Evolutionary conservation across 2,888 invertebrate genomes (phyloP), one percentile per base, ranked within the genome.

Genomic region (Alloplasta piceator): DNA sequence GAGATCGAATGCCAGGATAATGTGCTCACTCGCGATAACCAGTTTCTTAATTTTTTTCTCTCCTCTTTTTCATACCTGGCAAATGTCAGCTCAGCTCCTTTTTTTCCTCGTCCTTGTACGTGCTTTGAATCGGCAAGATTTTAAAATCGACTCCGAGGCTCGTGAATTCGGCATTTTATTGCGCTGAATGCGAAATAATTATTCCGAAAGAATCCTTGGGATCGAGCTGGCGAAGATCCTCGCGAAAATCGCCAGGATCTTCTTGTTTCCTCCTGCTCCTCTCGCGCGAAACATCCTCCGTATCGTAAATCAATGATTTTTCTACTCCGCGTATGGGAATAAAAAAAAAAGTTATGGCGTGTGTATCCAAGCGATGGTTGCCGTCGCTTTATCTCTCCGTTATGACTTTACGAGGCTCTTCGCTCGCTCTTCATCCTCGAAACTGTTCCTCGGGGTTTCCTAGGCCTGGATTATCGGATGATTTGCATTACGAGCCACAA

Each of bases 1-100:
- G 50, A 64, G 73, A 73, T 72, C 66, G 52, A 61, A 61, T 43
- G 56, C 56, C 60, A 64, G 52, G 56, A 80, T 73, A 72, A 68
- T 58, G 72, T 26, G 70, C 55, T 43, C 46, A 46, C 56, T 74
- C 58, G 72, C 6, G n/a, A 56, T 16, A 68, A 80, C 80, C 80
- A 77, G 80, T 80, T 80, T 66, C 12, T 60, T 26, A 60, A 43
- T 14, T 60, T 39, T 60, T 12, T 55, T 72, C 46, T 46, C 68
- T 66, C 26, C 26, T 26, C 26, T 26, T 3, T 38, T 9, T 36
- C 48, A 67, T 77, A 80, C 77, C 77, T 77, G 77, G 60, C 58
- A 61, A 77, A 67, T 76, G 76, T 55, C 12, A 16, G 16, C 67
- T 78, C 46, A n/a, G n/a, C n/a, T n/a, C n/a, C n/a, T 14, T 66